Evolutionary conservation across 2,888 invertebrate species (phyloP), one percentile per base, ranked within the genome.

Genomic region (Charanyca ferruginea): DNA sequence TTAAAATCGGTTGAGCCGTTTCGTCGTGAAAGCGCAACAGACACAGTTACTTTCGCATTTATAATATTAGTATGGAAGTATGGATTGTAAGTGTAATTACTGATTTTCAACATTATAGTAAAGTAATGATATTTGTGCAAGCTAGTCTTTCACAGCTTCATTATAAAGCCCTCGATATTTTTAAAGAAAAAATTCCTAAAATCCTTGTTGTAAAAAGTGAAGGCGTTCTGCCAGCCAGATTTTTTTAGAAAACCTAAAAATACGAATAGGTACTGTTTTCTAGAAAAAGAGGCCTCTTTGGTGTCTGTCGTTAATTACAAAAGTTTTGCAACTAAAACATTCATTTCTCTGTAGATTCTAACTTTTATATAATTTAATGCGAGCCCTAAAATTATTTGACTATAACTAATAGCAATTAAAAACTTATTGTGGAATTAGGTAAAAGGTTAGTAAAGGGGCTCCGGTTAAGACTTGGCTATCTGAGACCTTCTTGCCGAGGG

Each of bases 371-470:
- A 51, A 73, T 66, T 60, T 60, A 55, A 63, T 48, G 35, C 28
- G 47, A 52, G 35, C 25, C 18, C 44, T 23, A 52, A 63, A 61
- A 74, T 74, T 63, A 68, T 59, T 68, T 62, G 67, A 67, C 62
- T 22, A 49, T 73, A 58, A 65, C 58, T 61, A 72, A 61, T 54
- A 66, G 59, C 73, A 68, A 67, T 77, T 59, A 57, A 55, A 70
- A 69, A 73, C 60, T 67, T 68, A 79, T 62, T 66, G 57, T 58
- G 41, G 47, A 64, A 67, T 69, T 55, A 63, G 41, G 42, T 54
- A 65, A 67, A 69, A 65, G 55, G 25, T 64, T 45, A 66, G 49
- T 44, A 3, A 28, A n/a, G n/a, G 42, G 32, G 16, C 35, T 55
- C 51, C 35, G 52, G 47, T 64, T 44, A 9, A 65, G 47, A 13